Evolutionary conservation across 2,888 invertebrate genomes (phyloP), one percentile per base, ranked within the genome.

Genomic region (Zelleria hepariella): DNA sequence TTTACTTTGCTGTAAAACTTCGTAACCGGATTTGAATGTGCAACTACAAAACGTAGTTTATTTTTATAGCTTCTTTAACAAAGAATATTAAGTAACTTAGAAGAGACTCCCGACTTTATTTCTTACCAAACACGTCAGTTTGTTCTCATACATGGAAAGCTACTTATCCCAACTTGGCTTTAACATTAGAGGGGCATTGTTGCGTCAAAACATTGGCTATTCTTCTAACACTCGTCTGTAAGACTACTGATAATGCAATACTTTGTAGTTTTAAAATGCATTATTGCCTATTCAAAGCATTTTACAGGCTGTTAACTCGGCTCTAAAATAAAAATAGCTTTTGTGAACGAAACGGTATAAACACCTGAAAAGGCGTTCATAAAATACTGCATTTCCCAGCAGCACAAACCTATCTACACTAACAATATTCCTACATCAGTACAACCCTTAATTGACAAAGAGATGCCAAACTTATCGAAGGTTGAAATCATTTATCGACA

Each of bases 141-240:
- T 42, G 48, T 49, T 24, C 18, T 18, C n/a, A n/a, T 6, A 87
- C 87, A 87, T 79, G 86, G 77, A 83, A 87, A 87, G 81, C 81
- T 86, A 87, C 87, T 88, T 86, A 87, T 74, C 76, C 73, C 75
- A 70, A 84, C 82, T 82, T 77, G 72, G 77, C 80, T 86, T 83
- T 80, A 82, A 84, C 81, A 82, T 84, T 80, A 78, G 72, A 32
- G 5, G 66, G 60, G 75, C 75, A 81, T 79, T 83, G 80, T 82
- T 80, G 77, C 77, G 76, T 77, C 75, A 77, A 42, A 42, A 42
- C 32, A 42, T 75, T 76, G 10, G 21, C 20, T 24, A 27, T 42
- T 42, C 32, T 32, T 32, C 32, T 42, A 42, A 42, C 32, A 42
- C 32, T 42, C n/a, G n/a, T 5, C 32, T 42, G 32, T 15, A 15